These are phyloP conservation scores for Berghia stephanieae DNA, from an alignment of 1,140 invertebrate species.

Conservation along the genomic window DNA sequence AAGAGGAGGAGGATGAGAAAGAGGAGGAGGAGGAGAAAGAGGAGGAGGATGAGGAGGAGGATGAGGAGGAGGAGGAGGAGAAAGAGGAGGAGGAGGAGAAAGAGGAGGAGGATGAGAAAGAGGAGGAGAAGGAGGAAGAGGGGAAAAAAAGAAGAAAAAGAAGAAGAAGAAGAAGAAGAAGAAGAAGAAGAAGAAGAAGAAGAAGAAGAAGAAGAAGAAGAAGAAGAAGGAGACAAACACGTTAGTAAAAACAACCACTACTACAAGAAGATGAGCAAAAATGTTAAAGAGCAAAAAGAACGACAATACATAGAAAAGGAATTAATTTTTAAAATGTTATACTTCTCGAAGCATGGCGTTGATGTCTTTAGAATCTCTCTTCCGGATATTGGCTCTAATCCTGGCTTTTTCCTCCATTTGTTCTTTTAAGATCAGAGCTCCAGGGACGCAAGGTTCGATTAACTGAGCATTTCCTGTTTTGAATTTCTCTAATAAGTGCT, in stretches of 20 bases:
- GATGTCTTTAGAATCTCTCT: background rate
- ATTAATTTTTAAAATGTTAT: too few relatives aligned
- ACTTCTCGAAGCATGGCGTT: constrained; percentile 22
- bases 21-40: background rate
- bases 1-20: too few relatives aligned
- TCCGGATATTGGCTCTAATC: constrained; percentile 40
- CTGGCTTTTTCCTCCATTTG: constrained; percentile 57
- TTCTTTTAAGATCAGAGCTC: constrained; percentile 55
- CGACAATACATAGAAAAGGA: too few relatives aligned
- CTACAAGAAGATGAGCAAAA: too few relatives aligned
- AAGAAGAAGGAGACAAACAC: background rate
- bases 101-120: too few relatives aligned
- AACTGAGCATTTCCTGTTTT: constrained; percentile 46
- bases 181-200: background rate
- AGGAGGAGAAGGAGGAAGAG: background rate
- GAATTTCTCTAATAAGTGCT: constrained; percentile 53
- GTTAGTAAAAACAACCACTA: too few relatives aligned
- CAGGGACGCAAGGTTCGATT: constrained; percentile 44
- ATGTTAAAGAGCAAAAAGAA: too few relatives aligned
- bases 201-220: background rate
- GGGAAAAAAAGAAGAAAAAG: too few relatives aligned
- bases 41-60: too few relatives aligned
- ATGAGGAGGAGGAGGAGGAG: too few relatives aligned
- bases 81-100: background rate
- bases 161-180: too few relatives aligned